Evolutionary conservation across 2,113 vertebrate genomes (phyloP), one percentile per base, ranked within the genome.

Genomic region (Oenanthe oenanthe): DNA sequence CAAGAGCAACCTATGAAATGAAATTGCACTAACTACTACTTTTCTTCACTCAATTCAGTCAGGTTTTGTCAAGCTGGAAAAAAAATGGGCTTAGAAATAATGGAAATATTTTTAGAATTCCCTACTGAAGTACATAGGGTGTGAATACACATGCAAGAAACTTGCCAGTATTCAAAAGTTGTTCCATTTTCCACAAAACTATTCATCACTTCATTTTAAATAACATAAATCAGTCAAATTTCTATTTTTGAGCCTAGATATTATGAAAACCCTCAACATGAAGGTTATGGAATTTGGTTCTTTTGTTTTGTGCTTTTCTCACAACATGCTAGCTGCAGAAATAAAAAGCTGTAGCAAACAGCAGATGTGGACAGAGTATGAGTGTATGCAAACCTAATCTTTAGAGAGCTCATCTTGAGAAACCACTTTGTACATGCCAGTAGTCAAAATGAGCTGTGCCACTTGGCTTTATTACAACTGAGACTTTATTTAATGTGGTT

Each of bases 401-500:
- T 75, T 29, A 36, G 4, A 38, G 17, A 53, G 13, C 29, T 78
- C 7, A 7, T 63, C 13, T 72, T 51, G 68, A 75, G 26, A 63
- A 58, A 54, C 6, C 5, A 18, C 31, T 78, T 56, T 48, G 26
- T 6, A 34, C 12, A 42, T 32, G 5, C 21, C 18, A 14, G 19
- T 17, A 80, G 47, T 17, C 38, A 31, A 76, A 73, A 68, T 10
- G 3, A 67, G 43, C 4, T 0, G 0, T 40, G 16, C 1, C 13
- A 13, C 82, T 74, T 87, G 60, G 7, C 9, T 60, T 91, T 71
- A 32, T 43, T 43, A n/a, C 47, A 74, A 56, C 19, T 7, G 22
- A 22, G 16, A 43, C 11, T 74, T 80, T 6, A 74, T 20, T 34
- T 86, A 53, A 47, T 31, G 18, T 61, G 28, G 25, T 22, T 84